Percentiles rank a stretch among this genome's conserved stretches.
phyloP scores from a whole-genome alignment of 2,113 vertebrate genomes.

The Rousettus leschenaultii region DNA sequence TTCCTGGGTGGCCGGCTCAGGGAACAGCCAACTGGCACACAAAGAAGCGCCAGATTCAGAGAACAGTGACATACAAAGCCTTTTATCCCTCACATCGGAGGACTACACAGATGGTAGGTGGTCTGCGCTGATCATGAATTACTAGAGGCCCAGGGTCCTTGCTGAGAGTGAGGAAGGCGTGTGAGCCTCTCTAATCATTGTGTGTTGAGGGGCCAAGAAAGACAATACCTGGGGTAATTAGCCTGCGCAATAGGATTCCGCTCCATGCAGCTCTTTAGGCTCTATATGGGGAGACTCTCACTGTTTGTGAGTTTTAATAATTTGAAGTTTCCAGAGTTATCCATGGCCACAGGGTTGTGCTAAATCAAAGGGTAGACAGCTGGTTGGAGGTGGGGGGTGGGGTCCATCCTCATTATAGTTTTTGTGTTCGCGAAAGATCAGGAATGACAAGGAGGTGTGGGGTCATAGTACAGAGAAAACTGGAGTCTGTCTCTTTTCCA shows the following conservation, averaged over 20 bases:
- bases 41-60: conserved; percentile 91
- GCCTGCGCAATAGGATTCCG: neutral
- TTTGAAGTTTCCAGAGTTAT: neutral
- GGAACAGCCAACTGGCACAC: conserved; percentile 81
- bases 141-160: neutral
- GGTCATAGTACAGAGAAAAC: neutral
- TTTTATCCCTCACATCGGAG: conserved; percentile 94
- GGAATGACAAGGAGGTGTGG: neutral
- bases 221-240: neutral
- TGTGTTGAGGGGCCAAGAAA: neutral
- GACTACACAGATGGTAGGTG: conserved; percentile 95
- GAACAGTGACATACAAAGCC: conserved; percentile 96
- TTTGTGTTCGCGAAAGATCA: neutral
- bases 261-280: neutral
- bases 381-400: neutral
- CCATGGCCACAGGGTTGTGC: neutral
- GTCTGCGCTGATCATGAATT: neutral
- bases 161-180: neutral
- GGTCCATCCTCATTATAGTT: neutral
- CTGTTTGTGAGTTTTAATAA: neutral
- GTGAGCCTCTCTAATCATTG: neutral
- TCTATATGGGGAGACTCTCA: neutral
- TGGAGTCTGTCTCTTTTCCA: neutral
- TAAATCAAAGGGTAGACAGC: neutral
- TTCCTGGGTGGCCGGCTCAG: conserved; percentile 90